Percentiles rank a stretch among this genome's conserved stretches.
phyloP scores from a whole-genome alignment of 2,113 vertebrate species.

The Syrmaticus mikado region DNA sequence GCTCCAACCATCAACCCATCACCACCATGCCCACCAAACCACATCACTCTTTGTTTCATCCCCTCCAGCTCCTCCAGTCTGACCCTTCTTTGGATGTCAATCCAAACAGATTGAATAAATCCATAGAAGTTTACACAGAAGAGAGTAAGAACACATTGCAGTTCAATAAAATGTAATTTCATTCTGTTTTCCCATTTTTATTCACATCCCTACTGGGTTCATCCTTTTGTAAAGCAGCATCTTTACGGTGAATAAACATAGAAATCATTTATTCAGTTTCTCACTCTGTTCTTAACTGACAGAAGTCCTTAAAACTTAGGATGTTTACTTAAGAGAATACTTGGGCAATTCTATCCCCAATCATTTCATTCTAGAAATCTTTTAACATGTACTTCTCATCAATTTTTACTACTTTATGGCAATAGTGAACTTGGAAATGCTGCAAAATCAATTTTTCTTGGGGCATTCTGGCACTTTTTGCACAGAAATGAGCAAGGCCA shows the following conservation, averaged over 20 bases:
- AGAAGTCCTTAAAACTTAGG: background rate
- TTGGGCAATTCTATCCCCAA: background rate
- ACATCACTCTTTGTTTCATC: background rate
- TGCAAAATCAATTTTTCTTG: conserved; percentile 8
- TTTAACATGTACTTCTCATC: background rate
- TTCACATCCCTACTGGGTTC: background rate
- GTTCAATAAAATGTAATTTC: background rate
- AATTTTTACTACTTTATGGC: background rate
- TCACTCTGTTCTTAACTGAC: background rate
- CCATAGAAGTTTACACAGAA: too few relatives aligned
- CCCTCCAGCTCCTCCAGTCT: too few relatives aligned
- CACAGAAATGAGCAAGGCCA: background rate
- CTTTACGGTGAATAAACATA: background rate
- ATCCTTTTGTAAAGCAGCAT: background rate
- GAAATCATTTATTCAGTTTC: rapidly evolving
- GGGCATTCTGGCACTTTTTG: background rate
- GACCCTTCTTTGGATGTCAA: too few relatives aligned
- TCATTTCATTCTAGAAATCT: background rate
- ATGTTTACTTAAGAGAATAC: background rate
- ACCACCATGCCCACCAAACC: too few relatives aligned
- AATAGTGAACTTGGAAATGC: background rate
- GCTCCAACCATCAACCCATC: too few relatives aligned
- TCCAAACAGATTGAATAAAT: background rate
- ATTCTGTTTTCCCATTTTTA: background rate
- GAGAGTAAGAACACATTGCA: background rate